These are phyloP conservation scores for Drosophila neonasuta DNA, from an alignment of 2,888 invertebrate species.

Conservation along the genomic window DNA sequence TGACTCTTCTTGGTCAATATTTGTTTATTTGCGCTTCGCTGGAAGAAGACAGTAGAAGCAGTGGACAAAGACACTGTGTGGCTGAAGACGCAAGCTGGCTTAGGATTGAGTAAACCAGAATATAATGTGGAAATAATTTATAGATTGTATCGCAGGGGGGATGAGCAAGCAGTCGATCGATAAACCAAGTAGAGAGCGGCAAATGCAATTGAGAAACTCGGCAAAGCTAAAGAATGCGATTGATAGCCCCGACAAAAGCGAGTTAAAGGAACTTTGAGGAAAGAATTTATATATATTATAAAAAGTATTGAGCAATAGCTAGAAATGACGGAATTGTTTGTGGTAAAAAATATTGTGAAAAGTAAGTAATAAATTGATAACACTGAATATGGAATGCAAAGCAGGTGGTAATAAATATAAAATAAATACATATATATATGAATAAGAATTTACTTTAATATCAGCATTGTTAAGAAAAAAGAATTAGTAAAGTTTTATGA, in stretches of 20 bases:
- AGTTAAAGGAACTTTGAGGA: not conserved
- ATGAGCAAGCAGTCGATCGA: conserved; percentile 3
- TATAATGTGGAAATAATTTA: conserved; percentile 57
- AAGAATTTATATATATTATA: not conserved
- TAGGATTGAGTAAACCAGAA: conserved; percentile 41
- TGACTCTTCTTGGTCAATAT: conserved; percentile 45
- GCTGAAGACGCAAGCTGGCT: conserved; percentile 20
- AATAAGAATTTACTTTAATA: too few relatives aligned
- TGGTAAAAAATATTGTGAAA: too few relatives aligned
- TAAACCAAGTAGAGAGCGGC: not conserved
- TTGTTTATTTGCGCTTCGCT: conserved; percentile 19
- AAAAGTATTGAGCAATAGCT: not conserved
- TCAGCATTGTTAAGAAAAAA: too few relatives aligned
- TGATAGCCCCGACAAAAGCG: not conserved
- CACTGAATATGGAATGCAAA: too few relatives aligned
- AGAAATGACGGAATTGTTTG: not conserved
- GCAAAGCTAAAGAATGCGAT: not conserved
- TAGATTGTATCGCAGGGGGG: conserved; percentile 31
- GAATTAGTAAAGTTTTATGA: too few relatives aligned
- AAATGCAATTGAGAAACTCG: not conserved
- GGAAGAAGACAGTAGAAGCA: conserved; percentile 6
- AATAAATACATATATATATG: too few relatives aligned
- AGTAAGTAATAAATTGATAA: too few relatives aligned
- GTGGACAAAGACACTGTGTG: conserved; percentile 5
- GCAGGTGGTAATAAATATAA: too few relatives aligned